Evolutionary conservation across 2,113 vertebrate species (phyloP).

Genomic region (Genyomyrus donnyi): DNA sequence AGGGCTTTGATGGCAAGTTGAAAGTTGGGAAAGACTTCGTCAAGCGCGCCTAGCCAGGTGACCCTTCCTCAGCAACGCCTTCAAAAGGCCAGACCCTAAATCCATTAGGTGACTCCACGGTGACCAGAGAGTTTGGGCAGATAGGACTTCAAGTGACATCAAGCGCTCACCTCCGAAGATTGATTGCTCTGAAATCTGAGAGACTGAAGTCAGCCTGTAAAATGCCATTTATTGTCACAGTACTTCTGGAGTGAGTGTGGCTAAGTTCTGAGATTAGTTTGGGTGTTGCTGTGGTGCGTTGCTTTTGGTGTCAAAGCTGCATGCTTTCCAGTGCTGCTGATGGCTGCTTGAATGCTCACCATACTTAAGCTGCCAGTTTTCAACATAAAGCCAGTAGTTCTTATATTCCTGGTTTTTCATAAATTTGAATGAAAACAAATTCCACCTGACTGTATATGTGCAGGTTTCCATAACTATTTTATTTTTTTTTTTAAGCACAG

Average conservation of each 20-base stretch:
- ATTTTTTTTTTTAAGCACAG: not conserved
- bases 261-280: not conserved
- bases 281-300: not conserved
- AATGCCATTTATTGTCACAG: not conserved
- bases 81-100: not conserved
- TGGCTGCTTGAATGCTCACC: not conserved
- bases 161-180: not conserved
- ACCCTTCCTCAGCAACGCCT: not conserved
- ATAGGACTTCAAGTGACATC: not conserved
- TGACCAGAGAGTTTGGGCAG: not conserved
- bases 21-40: not conserved
- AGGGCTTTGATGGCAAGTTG: not conserved
- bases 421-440: not conserved
- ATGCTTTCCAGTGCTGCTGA: not conserved
- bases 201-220: not conserved
- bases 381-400: not conserved
- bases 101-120: not conserved
- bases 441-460: not conserved
- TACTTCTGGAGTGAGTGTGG: not conserved
- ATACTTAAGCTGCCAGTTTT: not conserved
- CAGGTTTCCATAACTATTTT: not conserved
- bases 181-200: not conserved
- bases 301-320: not conserved
- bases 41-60: not conserved
- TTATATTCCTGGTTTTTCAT: not conserved